Percentiles rank a stretch among this genome's conserved stretches.
Evolutionary conservation across 2,888 invertebrate genomes (phyloP).

Genomic region (Euspilapteryx auroguttella): DNA sequence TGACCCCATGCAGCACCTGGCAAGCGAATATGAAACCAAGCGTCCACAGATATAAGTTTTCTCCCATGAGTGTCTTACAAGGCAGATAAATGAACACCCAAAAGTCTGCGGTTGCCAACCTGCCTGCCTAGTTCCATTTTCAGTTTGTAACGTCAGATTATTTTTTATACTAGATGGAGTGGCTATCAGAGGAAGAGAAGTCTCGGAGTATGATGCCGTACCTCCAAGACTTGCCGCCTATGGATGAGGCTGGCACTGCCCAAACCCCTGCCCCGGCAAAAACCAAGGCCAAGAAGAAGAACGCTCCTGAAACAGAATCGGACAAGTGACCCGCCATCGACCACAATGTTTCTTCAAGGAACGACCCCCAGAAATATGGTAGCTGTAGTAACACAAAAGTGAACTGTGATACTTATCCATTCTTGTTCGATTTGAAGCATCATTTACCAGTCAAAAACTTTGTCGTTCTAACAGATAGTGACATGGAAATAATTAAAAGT

Average conservation of each 20-base stretch:
- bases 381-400: constrained; percentile 14
- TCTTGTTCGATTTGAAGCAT: constrained; percentile 22
- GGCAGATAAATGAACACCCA: no score
- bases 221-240: constrained; percentile 34
- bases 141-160: no score
- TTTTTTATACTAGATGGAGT: constrained; percentile 33
- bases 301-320: constrained; percentile 18
- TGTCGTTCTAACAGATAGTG: constrained; percentile 20
- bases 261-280: neutral
- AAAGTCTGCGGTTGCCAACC: no score
- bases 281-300: constrained; percentile 9
- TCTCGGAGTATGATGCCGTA: constrained; percentile 51
- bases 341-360: no score
- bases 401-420: constrained; percentile 26
- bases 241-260: constrained; percentile 6
- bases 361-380: constrained; percentile 12
- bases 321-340: constrained; percentile 53
- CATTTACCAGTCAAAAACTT: constrained; percentile 14
- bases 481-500: constrained; percentile 22
- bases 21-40: no score
- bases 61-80: no score
- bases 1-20: no score
- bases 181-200: constrained; percentile 48
- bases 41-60: no score
- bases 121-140: no score